Evolutionary conservation across 2,113 vertebrate species (phyloP).

Genomic region (Neomonachus schauinslandi): DNA sequence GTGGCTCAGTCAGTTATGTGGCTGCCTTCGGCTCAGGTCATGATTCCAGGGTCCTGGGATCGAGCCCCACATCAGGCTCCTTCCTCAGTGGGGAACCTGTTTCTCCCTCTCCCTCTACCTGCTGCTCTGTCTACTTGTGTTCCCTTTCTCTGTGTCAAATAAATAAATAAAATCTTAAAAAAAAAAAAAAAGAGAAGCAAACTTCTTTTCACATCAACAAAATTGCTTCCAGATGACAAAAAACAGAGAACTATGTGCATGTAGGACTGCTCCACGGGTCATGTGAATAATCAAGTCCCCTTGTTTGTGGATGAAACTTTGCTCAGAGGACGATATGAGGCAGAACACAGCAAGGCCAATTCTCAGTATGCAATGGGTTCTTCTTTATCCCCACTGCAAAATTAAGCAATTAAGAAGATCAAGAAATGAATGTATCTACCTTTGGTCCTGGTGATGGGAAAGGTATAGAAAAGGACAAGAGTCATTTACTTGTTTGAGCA

Average conservation of each 20-base stretch:
- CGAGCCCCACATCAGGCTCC: too few relatives aligned
- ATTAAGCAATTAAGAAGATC: background rate
- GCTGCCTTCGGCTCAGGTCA: too few relatives aligned
- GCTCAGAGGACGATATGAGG: background rate
- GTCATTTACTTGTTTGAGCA: background rate
- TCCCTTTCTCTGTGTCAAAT: too few relatives aligned
- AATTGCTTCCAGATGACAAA: background rate
- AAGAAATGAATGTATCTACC: background rate
- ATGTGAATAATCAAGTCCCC: background rate
- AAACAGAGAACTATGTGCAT: background rate
- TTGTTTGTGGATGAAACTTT: background rate
- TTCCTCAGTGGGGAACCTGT: too few relatives aligned
- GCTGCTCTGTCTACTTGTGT: too few relatives aligned
- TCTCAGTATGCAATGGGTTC: background rate
- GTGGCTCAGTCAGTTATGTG: too few relatives aligned
- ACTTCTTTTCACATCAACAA: background rate
- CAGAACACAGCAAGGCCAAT: background rate
- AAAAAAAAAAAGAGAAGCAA: background rate
- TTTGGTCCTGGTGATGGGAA: background rate
- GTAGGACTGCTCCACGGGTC: background rate
- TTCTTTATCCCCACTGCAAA: background rate
- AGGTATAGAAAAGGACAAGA: background rate
- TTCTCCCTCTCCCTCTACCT: too few relatives aligned
- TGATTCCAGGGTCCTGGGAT: too few relatives aligned
- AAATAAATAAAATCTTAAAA: too few relatives aligned